These are phyloP conservation scores for Cheilosia variabilis DNA, from an alignment of 2,888 invertebrate species.

Conservation along the genomic window DNA sequence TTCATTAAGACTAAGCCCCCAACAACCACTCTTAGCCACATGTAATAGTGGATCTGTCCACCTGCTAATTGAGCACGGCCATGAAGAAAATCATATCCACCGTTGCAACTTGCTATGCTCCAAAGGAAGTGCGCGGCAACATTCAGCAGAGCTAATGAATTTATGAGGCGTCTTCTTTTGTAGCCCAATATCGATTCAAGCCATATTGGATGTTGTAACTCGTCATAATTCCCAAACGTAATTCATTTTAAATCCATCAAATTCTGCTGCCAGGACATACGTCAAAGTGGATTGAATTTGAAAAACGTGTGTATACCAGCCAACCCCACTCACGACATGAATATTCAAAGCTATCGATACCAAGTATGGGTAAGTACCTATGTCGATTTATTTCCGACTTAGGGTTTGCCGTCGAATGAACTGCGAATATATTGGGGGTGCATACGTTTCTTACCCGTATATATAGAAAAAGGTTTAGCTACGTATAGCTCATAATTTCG, in stretches of 20 bases:
- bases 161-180: constrained; percentile 25
- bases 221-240: constrained; percentile 46
- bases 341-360: constrained; percentile 73
- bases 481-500: constrained; percentile 72
- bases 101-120: background rate
- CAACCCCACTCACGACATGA: constrained; percentile 40
- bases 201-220: constrained; percentile 5
- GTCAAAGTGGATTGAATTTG: constrained; percentile 47
- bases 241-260: constrained; percentile 68
- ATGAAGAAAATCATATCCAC: background rate
- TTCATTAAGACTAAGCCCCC: background rate
- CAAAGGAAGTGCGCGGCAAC: background rate
- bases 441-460: constrained; percentile 15
- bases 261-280: constrained; percentile 46
- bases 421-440: constrained; percentile 17
- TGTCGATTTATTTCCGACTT: constrained; percentile 63
- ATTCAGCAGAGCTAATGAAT: constrained; percentile 22
- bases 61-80: background rate
- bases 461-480: constrained; percentile 30
- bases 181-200: background rate
- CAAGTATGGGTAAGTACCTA: constrained; percentile 51
- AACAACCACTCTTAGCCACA: background rate
- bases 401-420: constrained; percentile 41
- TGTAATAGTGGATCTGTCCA: background rate
- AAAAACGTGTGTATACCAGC: constrained; percentile 25